Evolutionary conservation across 1,140 invertebrate species (phyloP).

Genomic region (Stenopsyche tienmushanensis): DNA sequence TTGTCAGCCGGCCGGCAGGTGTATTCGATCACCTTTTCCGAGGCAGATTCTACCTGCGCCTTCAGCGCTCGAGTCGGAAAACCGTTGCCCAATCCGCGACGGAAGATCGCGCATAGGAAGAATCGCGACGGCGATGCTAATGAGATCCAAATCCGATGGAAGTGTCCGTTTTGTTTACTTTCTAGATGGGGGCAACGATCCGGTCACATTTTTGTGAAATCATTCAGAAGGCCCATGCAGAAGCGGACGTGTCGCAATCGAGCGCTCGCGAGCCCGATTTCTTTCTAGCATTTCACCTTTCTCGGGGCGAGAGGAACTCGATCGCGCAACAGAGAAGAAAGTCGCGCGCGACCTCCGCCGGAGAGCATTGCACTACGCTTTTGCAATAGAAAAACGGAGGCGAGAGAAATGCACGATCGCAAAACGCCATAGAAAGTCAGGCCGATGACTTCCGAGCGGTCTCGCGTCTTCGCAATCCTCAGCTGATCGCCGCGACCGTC

Average conservation of each 20-base stretch:
- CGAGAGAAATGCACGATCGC: slow-evolving; percentile 22
- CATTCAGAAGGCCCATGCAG: slow-evolving; percentile 2
- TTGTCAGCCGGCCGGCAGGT: slow-evolving; percentile 12
- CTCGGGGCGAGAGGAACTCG: slow-evolving; percentile 18
- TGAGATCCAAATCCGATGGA: too few relatives aligned
- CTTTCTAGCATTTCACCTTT: slow-evolving; percentile 37
- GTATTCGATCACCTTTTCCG: slow-evolving; percentile 3
- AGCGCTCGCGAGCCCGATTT: slow-evolving; percentile 6
- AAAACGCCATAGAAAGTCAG: slow-evolving; percentile 27
- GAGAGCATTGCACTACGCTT: slow-evolving; percentile 25
- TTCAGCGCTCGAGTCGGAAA: background rate
- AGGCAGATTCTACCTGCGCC: background rate
- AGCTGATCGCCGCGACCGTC: background rate
- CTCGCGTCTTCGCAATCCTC: background rate
- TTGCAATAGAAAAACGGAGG: slow-evolving; percentile 36
- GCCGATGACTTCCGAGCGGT: slow-evolving; percentile 28
- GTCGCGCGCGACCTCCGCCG: slow-evolving; percentile 5
- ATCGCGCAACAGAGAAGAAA: slow-evolving; percentile 6
- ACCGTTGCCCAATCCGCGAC: background rate
- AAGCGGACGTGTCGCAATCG: slow-evolving; percentile 18
- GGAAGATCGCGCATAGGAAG: background rate
- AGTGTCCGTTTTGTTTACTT: too few relatives aligned
- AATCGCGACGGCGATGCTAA: background rate
- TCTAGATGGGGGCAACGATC: slow-evolving; percentile 32
- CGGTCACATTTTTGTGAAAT: slow-evolving; percentile 25